A percentile compares a stretch with the other conserved stretches of the same genome.
phyloP scores from a whole-genome alignment of 2,888 invertebrate genomes.

The Pedicia rivosa region DNA sequence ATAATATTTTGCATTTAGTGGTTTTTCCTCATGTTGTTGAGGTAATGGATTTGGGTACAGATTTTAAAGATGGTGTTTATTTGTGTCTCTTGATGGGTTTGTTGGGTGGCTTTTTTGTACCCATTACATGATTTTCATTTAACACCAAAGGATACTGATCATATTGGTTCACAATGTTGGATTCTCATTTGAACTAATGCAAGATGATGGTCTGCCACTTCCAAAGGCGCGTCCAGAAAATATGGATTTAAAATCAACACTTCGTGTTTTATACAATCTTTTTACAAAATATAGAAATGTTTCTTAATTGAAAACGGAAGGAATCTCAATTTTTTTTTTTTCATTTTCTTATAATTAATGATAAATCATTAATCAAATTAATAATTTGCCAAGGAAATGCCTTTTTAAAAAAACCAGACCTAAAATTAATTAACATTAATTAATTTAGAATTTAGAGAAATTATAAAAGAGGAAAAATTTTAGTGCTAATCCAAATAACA shows the following conservation, averaged over 20 bases:
- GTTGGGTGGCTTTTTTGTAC: constrained; percentile 95
- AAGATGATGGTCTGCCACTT: constrained; percentile 82
- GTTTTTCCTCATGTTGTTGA: no score
- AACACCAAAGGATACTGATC: constrained; percentile 79
- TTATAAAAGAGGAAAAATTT: no score
- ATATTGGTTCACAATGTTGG: constrained; percentile 86
- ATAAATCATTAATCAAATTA: neutral
- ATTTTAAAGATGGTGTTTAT: constrained; percentile 96
- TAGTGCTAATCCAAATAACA: no score
- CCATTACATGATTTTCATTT: constrained; percentile 84
- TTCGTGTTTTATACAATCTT: constrained; percentile 89
- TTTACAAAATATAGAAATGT: constrained; percentile 84
- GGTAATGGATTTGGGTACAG: constrained; percentile 79
- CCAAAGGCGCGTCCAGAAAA: constrained; percentile 96
- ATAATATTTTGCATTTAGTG: no score
- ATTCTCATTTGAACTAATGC: constrained; percentile 96
- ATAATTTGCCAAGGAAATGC: no score
- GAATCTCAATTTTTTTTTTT: neutral
- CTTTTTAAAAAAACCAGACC: no score
- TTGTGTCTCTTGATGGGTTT: constrained; percentile 89
- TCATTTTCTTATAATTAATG: no score
- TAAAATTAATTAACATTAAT: no score
- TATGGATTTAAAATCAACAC: constrained; percentile 89
- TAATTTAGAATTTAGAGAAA: no score
- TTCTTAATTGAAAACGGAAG: constrained; percentile 22